Percentiles rank a stretch among this genome's conserved stretches.
Evolutionary conservation across 2,888 invertebrate species (phyloP).

Genomic region (Strigamia transsilvanica): DNA sequence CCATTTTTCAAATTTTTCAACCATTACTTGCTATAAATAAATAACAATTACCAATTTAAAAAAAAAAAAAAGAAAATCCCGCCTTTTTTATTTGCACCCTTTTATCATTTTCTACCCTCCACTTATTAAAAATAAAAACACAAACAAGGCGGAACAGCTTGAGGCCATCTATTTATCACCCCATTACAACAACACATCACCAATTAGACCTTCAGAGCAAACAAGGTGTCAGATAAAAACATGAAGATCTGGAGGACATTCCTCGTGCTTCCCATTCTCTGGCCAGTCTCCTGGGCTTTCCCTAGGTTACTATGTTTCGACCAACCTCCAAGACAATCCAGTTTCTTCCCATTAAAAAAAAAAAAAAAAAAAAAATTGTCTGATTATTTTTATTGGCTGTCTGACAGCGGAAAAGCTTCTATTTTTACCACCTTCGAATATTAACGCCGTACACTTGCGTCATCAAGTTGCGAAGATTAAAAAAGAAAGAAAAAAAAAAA

Average conservation of each 20-base stretch:
- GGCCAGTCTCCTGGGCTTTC: neutral
- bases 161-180: constrained; percentile 31
- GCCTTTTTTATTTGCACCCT: neutral
- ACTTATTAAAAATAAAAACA: constrained; percentile 9
- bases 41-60: neutral
- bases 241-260: neutral
- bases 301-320: constrained; percentile 32
- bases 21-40: neutral
- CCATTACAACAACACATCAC: constrained; percentile 16
- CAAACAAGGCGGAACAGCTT: neutral
- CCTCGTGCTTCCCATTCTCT: neutral
- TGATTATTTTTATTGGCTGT: neutral
- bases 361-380: neutral
- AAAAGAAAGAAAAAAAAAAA: constrained; percentile 1
- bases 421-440: constrained; percentile 38
- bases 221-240: constrained; percentile 10
- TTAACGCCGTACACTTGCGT: constrained; percentile 31
- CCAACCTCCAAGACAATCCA: constrained; percentile 19
- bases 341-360: neutral
- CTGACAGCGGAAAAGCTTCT: constrained; percentile 22
- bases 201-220: constrained; percentile 20
- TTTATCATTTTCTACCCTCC: neutral
- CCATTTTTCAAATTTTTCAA: no score
- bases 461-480: constrained; percentile 31
- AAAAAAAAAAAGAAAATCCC: neutral